Base-by-base conservation (phyloP, 2,888 invertebrate genomes). In the Podabrus alpinus region DNA sequence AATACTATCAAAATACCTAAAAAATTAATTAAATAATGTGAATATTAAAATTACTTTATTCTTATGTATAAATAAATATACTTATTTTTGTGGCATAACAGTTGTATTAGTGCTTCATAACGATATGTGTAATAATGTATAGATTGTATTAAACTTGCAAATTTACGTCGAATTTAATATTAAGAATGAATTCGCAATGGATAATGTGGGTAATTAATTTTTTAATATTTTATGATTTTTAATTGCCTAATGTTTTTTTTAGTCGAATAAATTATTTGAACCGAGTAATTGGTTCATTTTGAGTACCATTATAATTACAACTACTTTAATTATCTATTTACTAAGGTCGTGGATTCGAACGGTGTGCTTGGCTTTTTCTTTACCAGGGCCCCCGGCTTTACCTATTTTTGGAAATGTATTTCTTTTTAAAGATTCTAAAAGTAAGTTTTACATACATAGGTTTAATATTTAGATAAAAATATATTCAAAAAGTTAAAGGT, bases 331-430 rank as follows among this genome's bases (percentile, higher is more conserved):
- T n/a, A 45, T 45, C 45, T 45, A 25, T 16, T 71, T 13, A 24
- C 15, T 75, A 7, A 68, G 15, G 60, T 17, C 45, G 25, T 80
- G 78, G 78, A 68, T 75, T 24, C 66, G 81, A 80, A 85, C 87
- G n/a, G 88, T 89, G 13, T 80, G 86, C 74, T 82, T 90, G 2
- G 87, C 89, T 4, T 82, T 89, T 9, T 85, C 84, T 17, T 82
- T 91, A 15, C 85, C 87, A 15, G 91, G 91, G 21, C 91, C 91
- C 4, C 84, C 86, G 3, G 84, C 89, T 0, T 77, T 88, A 29
- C 91, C 91, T 3, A 77, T 91, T 64, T 77, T 91, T 60, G 91
- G 91, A 64, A 90, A 91, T 81, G 88, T 88, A 15, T 79, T 88
- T 25, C 76, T 86, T 15, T 80, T 89, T 24, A 87, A 87, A 29